phyloP scores from a whole-genome alignment of 23 tunicate species.

The Clavelina lepadiformis region DNA sequence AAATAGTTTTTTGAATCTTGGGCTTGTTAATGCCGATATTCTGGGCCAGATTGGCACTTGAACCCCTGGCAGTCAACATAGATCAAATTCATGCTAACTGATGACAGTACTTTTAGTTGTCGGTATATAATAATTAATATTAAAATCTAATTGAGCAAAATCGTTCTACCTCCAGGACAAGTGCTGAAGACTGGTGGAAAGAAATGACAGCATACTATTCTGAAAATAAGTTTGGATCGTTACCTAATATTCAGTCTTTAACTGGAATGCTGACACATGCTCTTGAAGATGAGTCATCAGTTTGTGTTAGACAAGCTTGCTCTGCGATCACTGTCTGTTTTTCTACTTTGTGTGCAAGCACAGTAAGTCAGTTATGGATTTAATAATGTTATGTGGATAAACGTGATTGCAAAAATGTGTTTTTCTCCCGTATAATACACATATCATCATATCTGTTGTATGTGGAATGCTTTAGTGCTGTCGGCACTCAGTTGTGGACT shows the following conservation, averaged over 20 bases:
- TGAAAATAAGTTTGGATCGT: neutral
- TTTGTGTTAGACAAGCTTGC: constrained; percentile 41
- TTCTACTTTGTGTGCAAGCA: constrained; percentile 9
- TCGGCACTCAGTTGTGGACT: no score
- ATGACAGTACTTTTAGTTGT: no score
- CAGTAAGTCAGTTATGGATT: neutral
- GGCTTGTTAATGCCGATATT: no score
- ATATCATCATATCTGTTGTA: no score
- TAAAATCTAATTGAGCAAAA: neutral
- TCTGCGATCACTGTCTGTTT: constrained; percentile 35
- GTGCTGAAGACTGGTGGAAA: constrained; percentile 10
- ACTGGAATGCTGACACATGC: constrained; percentile 12
- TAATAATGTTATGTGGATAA: no score
- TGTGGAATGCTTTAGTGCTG: no score
- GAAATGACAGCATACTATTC: neutral
- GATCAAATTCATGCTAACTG: no score
- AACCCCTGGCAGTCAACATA: no score
- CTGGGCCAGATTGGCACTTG: no score
- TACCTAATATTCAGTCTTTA: constrained; percentile 4
- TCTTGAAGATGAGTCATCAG: constrained; percentile 35
- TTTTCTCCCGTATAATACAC: no score
- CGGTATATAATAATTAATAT: neutral
- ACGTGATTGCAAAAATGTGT: no score
- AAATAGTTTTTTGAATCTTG: no score
- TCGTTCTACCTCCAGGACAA: constrained; percentile 3